phyloP scores from a whole-genome alignment of 2,888 invertebrate genomes.

The Helobdella robusta region DNA sequence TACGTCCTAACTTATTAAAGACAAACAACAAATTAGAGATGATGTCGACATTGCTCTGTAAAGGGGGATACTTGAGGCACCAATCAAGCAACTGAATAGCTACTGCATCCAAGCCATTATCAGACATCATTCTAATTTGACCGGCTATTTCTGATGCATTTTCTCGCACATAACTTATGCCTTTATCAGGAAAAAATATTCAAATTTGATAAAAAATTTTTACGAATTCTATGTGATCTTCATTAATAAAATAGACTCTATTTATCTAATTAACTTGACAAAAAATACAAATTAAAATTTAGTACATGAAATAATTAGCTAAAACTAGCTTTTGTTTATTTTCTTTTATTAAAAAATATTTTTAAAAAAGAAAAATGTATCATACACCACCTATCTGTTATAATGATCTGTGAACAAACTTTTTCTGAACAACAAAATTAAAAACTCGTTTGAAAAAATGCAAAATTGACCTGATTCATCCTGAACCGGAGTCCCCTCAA shows the following conservation, averaged over 20 bases:
- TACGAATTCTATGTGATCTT: too few species aligned
- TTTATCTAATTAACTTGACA: neutral
- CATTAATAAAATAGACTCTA: neutral
- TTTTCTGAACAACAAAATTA: too few species aligned
- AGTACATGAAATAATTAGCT: too few species aligned
- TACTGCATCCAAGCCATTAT: conserved; percentile 8
- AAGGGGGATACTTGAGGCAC: conserved; percentile 12
- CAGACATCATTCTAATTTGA: conserved; percentile 15
- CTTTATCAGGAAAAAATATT: too few species aligned
- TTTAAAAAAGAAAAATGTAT: too few species aligned
- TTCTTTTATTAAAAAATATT: too few species aligned
- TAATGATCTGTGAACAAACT: too few species aligned
- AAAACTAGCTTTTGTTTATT: too few species aligned
- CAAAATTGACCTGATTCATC: conserved; percentile 18
- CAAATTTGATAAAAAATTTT: too few species aligned
- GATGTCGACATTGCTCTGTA: conserved; percentile 13
- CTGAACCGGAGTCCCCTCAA: conserved; percentile 13
- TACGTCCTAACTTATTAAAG: conserved; percentile 19
- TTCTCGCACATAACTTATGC: conserved; percentile 9
- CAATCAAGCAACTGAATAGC: conserved; percentile 7
- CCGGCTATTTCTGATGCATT: neutral
- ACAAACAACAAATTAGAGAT: conserved; percentile 16
- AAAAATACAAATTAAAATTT: neutral
- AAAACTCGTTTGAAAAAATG: too few species aligned
- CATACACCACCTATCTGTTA: too few species aligned